Evolutionary conservation across 1,140 invertebrate species (phyloP).

Genomic region (Parapsyche elsis): DNA sequence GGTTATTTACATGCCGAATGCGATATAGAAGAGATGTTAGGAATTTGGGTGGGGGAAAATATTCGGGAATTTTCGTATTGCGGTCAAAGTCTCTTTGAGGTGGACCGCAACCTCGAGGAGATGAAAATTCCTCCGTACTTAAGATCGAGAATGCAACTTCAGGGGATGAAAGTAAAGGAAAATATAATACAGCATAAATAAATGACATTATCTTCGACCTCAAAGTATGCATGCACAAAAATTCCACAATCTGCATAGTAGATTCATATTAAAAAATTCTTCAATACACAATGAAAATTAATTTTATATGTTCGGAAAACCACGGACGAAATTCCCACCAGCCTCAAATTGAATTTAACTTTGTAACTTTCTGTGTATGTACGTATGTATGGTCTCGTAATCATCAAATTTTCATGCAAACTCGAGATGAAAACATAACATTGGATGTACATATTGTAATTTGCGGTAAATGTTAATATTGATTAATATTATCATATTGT

Average conservation of each 20-base stretch:
- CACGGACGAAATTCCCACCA: no score
- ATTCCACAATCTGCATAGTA: no score
- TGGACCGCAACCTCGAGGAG: not conserved
- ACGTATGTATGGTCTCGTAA: not conserved
- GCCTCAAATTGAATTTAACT: no score
- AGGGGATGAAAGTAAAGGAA: not conserved
- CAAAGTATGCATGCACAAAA: no score
- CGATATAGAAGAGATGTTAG: not conserved
- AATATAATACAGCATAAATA: no score
- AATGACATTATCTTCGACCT: no score
- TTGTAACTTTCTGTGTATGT: not conserved
- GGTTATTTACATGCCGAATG: not conserved
- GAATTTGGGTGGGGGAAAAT: constrained; percentile 14
- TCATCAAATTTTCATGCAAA: not conserved
- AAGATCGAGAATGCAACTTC: not conserved
- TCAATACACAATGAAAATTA: no score
- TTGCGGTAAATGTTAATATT: no score
- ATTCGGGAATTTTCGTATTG: constrained; percentile 28
- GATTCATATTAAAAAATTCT: not conserved
- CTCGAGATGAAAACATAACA: no score
- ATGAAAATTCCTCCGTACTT: constrained; percentile 14
- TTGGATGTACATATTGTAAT: no score
- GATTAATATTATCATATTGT: no score
- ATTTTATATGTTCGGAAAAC: no score
- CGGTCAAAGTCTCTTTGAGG: constrained; percentile 9